Base-by-base conservation (phyloP, 2,888 invertebrate species). In the Eristalinus aeneus region DNA sequence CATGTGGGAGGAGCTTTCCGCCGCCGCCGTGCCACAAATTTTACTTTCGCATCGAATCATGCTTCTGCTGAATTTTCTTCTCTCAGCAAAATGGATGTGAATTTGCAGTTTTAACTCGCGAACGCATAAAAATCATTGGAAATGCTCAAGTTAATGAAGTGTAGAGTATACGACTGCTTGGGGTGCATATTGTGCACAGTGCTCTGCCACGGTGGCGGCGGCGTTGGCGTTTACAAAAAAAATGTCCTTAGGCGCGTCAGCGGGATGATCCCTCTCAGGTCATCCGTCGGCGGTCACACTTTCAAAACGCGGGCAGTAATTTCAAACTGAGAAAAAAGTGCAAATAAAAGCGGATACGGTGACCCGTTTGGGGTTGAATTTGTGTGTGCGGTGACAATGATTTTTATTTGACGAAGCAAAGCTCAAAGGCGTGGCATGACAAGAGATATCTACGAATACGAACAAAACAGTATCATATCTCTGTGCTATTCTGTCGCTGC, bases 381-480 rank as follows among this genome's bases (percentile, higher is more conserved):
- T 82, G 86, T 86, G 86, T 77, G 86, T 86, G 86, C 82, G 86
- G 86, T 86, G 86, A 86, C 86, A 82, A 86, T 86, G 86, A 86
- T 86, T 86, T 86, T 86, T 86, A 86, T 86, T 86, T 86, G 86
- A 86, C 86, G 86, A 86, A 69, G 46, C 77, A 82, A 86, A 82
- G 86, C 77, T 86, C 86, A 86, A 86, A 86, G 86, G 86, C 86
- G 86, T 86, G 86, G 86, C 86, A 86, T 86, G 69, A 71, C 82
- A 78, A 86, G 77, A 86, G 82, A 86, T 82, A 86, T 86, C 86
- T 86, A 78, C 86, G 86, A 86, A 86, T 86, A 82, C 86, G 86
- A 86, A 86, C 77, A 86, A 86, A 86, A 86, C 86, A 86, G 86
- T 86, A 86, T 86, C 86, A 86, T 86, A 86, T 86, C 86, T 86